Evolutionary conservation across 2,797 vertebrate genomes (phyloP).

Genomic region (Oceanodroma leucorhoa): DNA sequence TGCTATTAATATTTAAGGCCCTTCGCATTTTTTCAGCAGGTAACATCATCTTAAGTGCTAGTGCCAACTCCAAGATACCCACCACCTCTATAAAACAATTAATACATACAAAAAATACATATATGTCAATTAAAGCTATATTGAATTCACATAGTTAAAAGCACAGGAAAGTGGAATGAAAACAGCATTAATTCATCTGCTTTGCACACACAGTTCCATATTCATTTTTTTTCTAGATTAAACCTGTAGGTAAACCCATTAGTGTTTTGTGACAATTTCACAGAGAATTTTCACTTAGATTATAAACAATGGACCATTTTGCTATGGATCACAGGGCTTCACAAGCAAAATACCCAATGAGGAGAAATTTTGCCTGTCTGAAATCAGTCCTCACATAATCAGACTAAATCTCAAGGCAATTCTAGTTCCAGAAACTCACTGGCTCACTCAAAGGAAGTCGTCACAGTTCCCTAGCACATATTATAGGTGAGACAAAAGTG

Average conservation of each 20-base stretch:
- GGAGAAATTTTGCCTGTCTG: neutral
- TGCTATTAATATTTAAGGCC: neutral
- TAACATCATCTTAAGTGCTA: neutral
- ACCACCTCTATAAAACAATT: neutral
- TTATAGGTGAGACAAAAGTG: conserved; percentile 34
- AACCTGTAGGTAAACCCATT: neutral
- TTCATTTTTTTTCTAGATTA: neutral
- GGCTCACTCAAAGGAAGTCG: neutral
- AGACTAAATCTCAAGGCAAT: neutral
- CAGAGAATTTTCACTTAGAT: neutral
- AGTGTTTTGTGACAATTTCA: neutral
- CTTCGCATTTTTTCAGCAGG: neutral
- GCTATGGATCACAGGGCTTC: neutral
- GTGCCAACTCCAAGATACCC: neutral
- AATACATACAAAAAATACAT: neutral
- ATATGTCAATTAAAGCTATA: neutral
- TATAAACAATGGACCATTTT: neutral
- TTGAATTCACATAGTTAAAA: neutral
- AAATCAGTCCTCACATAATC: neutral
- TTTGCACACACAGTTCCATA: neutral
- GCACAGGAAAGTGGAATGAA: neutral
- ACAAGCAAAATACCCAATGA: neutral
- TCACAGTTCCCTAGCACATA: neutral
- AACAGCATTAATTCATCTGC: neutral
- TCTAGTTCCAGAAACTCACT: neutral